Conservation (phyloP, 2,888 invertebrate species). For the Cosmorhoe ocellata region DNA sequence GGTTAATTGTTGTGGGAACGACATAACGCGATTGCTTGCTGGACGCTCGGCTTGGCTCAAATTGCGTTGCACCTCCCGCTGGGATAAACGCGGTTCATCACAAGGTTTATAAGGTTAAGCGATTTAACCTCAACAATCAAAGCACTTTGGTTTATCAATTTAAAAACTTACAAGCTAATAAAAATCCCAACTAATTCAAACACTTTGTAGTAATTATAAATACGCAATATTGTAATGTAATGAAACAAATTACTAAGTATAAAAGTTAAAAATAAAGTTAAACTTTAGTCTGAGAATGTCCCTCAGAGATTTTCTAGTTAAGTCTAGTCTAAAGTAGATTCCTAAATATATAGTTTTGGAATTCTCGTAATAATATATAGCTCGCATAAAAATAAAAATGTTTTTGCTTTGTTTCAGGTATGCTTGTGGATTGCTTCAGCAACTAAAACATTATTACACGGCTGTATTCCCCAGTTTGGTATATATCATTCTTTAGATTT, state of each 20-base stretch:
- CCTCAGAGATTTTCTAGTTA: background rate
- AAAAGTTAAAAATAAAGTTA: too few relatives aligned
- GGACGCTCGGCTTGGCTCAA: conserved; percentile 44
- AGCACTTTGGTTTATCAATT: background rate
- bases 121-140: conserved; percentile 10
- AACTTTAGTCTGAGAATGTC: conserved; percentile 3
- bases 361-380: too few relatives aligned
- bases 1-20: conserved; percentile 47
- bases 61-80: conserved; percentile 43
- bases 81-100: conserved; percentile 18
- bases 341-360: too few relatives aligned
- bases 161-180: background rate
- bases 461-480: too few relatives aligned
- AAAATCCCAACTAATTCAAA: too few relatives aligned
- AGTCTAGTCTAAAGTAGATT: conserved; percentile 6
- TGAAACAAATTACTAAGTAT: too few relatives aligned
- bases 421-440: background rate
- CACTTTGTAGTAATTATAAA: too few relatives aligned
- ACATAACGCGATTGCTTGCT: conserved; percentile 54
- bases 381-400: background rate
- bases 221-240: too few relatives aligned
- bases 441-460: too few relatives aligned
- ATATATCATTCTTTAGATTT: too few relatives aligned
- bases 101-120: too few relatives aligned
- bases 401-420: conserved; percentile 30